Base-by-base conservation (phyloP, 2,113 vertebrate genomes). In the Rhipidura dahli region DNA sequence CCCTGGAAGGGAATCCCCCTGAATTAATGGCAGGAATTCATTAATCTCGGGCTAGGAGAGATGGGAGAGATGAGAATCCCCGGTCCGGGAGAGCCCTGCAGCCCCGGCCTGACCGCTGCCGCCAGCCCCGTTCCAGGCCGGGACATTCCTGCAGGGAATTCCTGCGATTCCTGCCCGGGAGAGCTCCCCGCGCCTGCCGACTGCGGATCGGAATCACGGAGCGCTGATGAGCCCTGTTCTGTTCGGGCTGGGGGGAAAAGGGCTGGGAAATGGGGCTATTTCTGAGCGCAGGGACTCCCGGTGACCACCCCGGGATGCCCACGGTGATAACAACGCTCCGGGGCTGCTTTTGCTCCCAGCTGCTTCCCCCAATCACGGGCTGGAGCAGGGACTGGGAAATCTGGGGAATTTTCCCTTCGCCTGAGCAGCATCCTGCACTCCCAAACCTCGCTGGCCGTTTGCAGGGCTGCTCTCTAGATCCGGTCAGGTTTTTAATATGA, bases 1-100 rank as follows among this genome's bases (percentile, higher is more conserved):
- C 95, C 87, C n/a, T 76, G 45, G 11, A 69, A 91, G 78, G 76
- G 89, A 96, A 89, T 97, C 93, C 89, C 31, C 82, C 31, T 2
- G 12, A 80, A 88, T 96, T 88, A 93, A 93, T 47, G 9, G 2
- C 83, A 80, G 77, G 57, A 73, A 60, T 76, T 89, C 66, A 50
- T 20, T 33, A 72, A 63, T 19, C 45, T 77, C 26, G 73, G 47
- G 71, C 65, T 39, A 12, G 9, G 51, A 65, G 87, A 82, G 79
- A 35, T 33, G 68, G 45, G 39, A 65, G 87, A 82, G 79, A 35
- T 33, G 68, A 42, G 39, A 31, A 60, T 56, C 39, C 22, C 49
- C 79, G 14, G 57, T 33, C 24, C 27, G 13, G 1, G 24, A 57
- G 59, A 39, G 49, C 45, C 40, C 7, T 11, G 37, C 57, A 18